These are phyloP conservation scores for Probaryconus sp. DNA, from an alignment of 1,140 invertebrate species.

Conservation along the genomic window DNA sequence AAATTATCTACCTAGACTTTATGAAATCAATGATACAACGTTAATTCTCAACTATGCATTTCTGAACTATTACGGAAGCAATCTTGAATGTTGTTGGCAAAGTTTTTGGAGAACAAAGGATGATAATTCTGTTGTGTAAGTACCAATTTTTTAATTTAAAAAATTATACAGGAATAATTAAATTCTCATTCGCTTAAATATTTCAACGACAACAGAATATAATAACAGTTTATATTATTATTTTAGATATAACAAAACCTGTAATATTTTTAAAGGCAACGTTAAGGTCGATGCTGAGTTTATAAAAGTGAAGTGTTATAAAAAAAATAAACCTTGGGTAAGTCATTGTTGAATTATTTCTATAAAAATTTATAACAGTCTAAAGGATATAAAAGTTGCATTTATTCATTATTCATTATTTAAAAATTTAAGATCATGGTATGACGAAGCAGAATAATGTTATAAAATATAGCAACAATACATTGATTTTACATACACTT, in stretches of 20 bases:
- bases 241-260: slow-evolving; percentile 20
- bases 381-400: no score
- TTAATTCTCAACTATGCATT: slow-evolving; percentile 78
- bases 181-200: background rate
- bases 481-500: no score
- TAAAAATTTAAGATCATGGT: no score
- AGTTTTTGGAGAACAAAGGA: slow-evolving; percentile 80
- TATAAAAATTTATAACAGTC: no score
- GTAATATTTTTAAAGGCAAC: slow-evolving; percentile 16
- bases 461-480: no score
- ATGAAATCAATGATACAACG: slow-evolving; percentile 82
- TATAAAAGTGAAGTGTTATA: slow-evolving; percentile 15
- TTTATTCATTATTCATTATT: slow-evolving; percentile 1
- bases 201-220: background rate
- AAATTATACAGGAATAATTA: background rate
- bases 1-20: slow-evolving; percentile 78
- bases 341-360: slow-evolving; percentile 2
- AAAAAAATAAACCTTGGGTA: slow-evolving; percentile 29
- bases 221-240: background rate
- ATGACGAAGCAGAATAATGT: no score
- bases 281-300: slow-evolving; percentile 21
- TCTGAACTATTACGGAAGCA: slow-evolving; percentile 78
- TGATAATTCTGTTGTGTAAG: slow-evolving; percentile 69
- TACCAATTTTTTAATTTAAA: slow-evolving; percentile 48
- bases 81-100: slow-evolving; percentile 82